phyloP scores from a whole-genome alignment of 1,140 invertebrate genomes.

The Eciton burchellii region DNA sequence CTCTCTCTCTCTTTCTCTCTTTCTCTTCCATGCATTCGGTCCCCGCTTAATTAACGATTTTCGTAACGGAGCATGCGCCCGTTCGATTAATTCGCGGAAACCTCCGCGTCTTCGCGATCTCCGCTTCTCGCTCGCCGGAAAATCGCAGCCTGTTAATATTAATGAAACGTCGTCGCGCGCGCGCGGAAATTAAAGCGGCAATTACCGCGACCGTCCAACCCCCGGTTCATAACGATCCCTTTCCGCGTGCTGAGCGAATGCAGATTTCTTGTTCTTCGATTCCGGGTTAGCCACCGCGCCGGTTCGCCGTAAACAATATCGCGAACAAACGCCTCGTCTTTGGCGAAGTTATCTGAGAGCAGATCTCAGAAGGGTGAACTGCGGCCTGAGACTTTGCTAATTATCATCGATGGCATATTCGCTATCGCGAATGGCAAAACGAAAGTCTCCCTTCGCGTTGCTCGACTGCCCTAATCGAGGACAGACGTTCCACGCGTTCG shows the following conservation, averaged over 20 bases:
- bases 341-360: too few species aligned
- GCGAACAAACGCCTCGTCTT: not conserved
- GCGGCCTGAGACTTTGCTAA: constrained; percentile 16
- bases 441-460: constrained; percentile 4
- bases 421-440: not conserved
- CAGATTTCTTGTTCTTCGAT: constrained; percentile 8
- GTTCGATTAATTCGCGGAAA: constrained; percentile 22
- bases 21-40: constrained; percentile 42
- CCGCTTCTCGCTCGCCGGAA: not conserved
- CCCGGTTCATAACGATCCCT: not conserved
- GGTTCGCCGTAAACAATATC: constrained; percentile 23
- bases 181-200: constrained; percentile 41
- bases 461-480: constrained; percentile 25
- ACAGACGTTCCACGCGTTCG: constrained; percentile 20
- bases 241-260: not conserved
- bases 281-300: not conserved
- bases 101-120: not conserved
- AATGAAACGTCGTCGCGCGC: constrained; percentile 50
- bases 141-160: constrained; percentile 48
- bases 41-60: constrained; percentile 60
- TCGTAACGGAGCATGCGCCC: constrained; percentile 14
- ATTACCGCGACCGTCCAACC: constrained; percentile 13
- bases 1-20: too few species aligned
- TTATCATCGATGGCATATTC: constrained; percentile 37
- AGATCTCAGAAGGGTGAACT: too few species aligned